Percentiles rank a stretch among this genome's conserved stretches.
Conservation (phyloP, 1,140 invertebrate genomes). For the Ostrea denselamellosa region DNA sequence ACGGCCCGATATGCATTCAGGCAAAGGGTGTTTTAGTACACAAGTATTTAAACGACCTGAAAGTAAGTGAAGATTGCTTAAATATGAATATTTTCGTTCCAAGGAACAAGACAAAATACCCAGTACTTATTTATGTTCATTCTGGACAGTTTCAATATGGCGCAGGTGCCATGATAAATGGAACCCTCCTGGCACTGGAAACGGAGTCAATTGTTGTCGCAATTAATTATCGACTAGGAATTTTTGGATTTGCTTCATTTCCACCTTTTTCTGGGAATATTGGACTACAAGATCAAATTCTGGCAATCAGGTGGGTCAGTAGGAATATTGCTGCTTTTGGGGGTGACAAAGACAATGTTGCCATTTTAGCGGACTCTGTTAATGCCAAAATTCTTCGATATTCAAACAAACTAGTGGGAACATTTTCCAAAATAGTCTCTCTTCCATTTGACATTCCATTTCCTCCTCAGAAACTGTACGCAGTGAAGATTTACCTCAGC, state of each 20-base stretch:
- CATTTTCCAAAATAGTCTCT: constrained; percentile 4
- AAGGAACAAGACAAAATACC: constrained; percentile 79
- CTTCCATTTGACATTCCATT: not conserved
- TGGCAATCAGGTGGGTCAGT: constrained; percentile 87
- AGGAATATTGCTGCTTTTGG: constrained; percentile 96
- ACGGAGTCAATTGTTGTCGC: constrained; percentile 92
- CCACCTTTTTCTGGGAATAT: constrained; percentile 93
- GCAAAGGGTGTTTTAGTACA: constrained; percentile 93
- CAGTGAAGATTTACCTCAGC: not conserved
- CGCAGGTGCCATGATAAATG: constrained; percentile 95
- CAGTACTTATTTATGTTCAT: constrained; percentile 98
- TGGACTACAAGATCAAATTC: constrained; percentile 94
- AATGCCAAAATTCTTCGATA: not conserved
- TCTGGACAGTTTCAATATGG: constrained; percentile 97
- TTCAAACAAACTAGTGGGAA: too few relatives aligned
- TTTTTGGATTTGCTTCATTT: constrained; percentile 94
- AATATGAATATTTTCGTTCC: constrained; percentile 94
- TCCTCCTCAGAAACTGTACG: not conserved
- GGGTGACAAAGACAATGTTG: constrained; percentile 93
- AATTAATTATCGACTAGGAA: constrained; percentile 94
- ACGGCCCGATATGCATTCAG: constrained; percentile 94
- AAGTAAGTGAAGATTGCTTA: constrained; percentile 94
- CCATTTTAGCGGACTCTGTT: not conserved
- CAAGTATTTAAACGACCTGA: constrained; percentile 94
- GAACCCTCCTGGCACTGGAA: constrained; percentile 86